phyloP scores from a whole-genome alignment of 1,140 invertebrate species.

The Cotesia glomerata region DNA sequence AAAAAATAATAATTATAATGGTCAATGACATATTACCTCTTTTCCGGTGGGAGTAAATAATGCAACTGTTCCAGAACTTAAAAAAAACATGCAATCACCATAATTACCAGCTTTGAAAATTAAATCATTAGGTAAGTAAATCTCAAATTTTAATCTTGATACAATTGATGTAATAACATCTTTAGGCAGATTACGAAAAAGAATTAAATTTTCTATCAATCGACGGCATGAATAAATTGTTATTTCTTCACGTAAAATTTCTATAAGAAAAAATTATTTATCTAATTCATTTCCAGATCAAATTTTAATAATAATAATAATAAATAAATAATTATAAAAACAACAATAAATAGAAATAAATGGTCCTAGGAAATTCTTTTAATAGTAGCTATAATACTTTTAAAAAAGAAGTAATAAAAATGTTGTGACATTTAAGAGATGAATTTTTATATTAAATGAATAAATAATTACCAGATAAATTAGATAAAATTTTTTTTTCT shows the following conservation, averaged over 20 bases:
- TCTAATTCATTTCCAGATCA: not conserved
- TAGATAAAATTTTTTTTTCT: conserved; percentile 47
- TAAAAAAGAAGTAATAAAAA: no score
- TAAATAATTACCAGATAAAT: conserved; percentile 46
- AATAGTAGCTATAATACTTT: no score
- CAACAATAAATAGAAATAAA: not conserved
- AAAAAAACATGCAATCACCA: conserved; percentile 69
- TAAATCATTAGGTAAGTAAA: conserved; percentile 54
- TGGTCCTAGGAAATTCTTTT: not conserved
- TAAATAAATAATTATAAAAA: no score
- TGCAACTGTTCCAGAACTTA: conserved; percentile 66
- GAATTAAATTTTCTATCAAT: conserved; percentile 51
- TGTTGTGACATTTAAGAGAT: no score
- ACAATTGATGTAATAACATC: conserved; percentile 45
- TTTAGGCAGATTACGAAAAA: conserved; percentile 51
- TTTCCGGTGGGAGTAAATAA: conserved; percentile 67
- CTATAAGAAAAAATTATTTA: not conserved
- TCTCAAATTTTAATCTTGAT: conserved; percentile 49
- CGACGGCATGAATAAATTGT: conserved; percentile 49
- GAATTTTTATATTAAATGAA: no score
- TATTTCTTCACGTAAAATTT: conserved; percentile 46
- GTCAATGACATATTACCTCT: conserved; percentile 52
- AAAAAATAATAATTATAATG: conserved; percentile 2
- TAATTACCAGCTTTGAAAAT: conserved; percentile 64
- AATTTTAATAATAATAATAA: not conserved